These are phyloP conservation scores for Actenoides lindsayi DNA, from an alignment of 2,113 vertebrate genomes.

Conservation along the genomic window DNA sequence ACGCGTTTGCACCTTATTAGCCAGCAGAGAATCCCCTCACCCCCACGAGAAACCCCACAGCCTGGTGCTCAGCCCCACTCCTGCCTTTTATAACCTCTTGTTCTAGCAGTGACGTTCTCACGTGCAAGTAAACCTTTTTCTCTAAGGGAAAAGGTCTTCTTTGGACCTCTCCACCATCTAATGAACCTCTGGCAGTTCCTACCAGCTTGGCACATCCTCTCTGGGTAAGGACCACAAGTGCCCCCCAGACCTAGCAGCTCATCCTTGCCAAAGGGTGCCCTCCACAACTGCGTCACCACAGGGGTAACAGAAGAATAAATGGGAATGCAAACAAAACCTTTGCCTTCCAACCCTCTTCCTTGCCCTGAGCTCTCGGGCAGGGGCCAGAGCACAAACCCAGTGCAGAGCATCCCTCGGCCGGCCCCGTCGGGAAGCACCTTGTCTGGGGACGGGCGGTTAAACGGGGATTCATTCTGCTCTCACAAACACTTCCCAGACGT, in stretches of 20 bases:
- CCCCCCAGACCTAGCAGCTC: not conserved
- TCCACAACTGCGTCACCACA: not conserved
- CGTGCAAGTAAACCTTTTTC: not conserved
- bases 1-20: accelerated
- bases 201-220: accelerated
- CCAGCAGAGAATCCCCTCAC: not conserved
- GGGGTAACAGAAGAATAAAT: not conserved
- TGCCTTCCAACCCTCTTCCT: not conserved
- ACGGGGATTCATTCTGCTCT: not conserved
- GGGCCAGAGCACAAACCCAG: not conserved
- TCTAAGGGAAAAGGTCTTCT: not conserved
- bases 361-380: not conserved
- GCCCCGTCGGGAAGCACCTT: not conserved
- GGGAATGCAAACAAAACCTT: not conserved
- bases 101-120: not conserved
- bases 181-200: not conserved
- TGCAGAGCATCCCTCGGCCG: not conserved
- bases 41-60: not conserved
- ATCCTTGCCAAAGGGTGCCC: not conserved
- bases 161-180: not conserved
- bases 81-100: not conserved
- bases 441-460: not conserved
- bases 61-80: not conserved
- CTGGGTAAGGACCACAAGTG: not conserved
- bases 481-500: not conserved